These are phyloP conservation scores for Tortrix viridana DNA, from an alignment of 2,888 invertebrate genomes.

Conservation along the genomic window DNA sequence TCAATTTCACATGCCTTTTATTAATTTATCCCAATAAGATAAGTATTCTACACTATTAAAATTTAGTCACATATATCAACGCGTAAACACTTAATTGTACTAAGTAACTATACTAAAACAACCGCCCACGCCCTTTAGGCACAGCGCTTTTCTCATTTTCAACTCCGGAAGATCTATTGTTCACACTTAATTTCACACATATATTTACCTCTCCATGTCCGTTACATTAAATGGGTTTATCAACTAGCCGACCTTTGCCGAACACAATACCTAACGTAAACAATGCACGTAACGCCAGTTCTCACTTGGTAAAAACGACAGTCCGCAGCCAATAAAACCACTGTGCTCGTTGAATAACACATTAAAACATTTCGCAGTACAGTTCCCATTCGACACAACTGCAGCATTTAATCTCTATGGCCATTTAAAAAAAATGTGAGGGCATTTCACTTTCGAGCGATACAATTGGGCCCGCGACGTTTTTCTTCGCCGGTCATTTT, in stretches of 20 bases:
- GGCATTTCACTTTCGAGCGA: slow-evolving; percentile 60
- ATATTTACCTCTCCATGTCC: slow-evolving; percentile 9
- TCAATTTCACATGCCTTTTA: too few species aligned
- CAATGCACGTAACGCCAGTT: slow-evolving; percentile 26
- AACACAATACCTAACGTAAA: slow-evolving; percentile 31
- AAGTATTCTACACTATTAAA: too few species aligned
- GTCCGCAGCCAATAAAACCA: slow-evolving; percentile 24
- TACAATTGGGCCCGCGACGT: slow-evolving; percentile 55
- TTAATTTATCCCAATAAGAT: too few species aligned
- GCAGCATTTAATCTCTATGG: slow-evolving; percentile 31
- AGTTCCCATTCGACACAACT: slow-evolving; percentile 37
- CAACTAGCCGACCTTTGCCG: slow-evolving; percentile 23
- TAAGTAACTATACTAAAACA: too few species aligned
- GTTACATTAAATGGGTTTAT: slow-evolving; percentile 28
- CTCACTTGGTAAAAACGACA: slow-evolving; percentile 30
- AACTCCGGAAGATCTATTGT: slow-evolving; percentile 15
- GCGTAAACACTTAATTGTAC: too few species aligned
- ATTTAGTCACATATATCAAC: too few species aligned
- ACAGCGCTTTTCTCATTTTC: slow-evolving; percentile 4
- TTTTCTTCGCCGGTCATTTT: slow-evolving; percentile 55
- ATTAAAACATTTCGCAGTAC: slow-evolving; percentile 29
- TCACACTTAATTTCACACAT: slow-evolving; percentile 28
- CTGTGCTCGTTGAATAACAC: slow-evolving; percentile 29
- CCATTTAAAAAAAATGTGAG: slow-evolving; percentile 42
- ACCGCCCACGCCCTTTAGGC: slow-evolving; percentile 9